These are phyloP conservation scores for Xylocampa areola DNA, from an alignment of 2,888 invertebrate genomes.

Conservation along the genomic window DNA sequence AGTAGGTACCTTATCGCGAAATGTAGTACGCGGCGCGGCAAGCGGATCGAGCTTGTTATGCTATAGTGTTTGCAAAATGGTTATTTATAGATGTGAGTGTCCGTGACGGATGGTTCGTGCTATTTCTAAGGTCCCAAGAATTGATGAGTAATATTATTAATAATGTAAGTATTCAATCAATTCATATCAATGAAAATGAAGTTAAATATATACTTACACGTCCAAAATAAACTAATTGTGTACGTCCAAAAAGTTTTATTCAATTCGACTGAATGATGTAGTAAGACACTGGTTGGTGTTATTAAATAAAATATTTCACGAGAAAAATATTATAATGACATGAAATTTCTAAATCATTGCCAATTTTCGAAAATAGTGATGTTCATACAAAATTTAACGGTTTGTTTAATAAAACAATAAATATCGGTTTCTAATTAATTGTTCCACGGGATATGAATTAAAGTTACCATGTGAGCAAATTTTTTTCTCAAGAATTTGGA, in stretches of 20 bases:
- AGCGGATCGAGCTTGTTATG: constrained; percentile 77
- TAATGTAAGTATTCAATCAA: constrained; percentile 33
- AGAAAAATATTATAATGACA: constrained; percentile 40
- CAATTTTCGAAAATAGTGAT: constrained; percentile 72
- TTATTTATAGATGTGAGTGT: constrained; percentile 84
- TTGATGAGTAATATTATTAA: constrained; percentile 64
- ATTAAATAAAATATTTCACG: constrained; percentile 21
- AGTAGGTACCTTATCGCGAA: constrained; percentile 85
- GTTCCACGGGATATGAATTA: constrained; percentile 59
- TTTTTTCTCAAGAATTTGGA: constrained; percentile 73
- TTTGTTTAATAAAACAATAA: constrained; percentile 1
- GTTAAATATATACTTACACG: constrained; percentile 23
- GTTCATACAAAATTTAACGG: constrained; percentile 38
- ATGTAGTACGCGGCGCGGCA: constrained; percentile 82
- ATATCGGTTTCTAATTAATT: constrained; percentile 31
- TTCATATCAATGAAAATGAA: constrained; percentile 47
- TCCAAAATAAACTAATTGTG: constrained; percentile 5
- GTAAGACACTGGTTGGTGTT: constrained; percentile 43
- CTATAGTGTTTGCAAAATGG: constrained; percentile 85
- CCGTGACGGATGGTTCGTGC: constrained; percentile 82
- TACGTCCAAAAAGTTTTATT: constrained; percentile 43
- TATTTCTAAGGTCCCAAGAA: constrained; percentile 77
- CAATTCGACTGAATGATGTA: constrained; percentile 11
- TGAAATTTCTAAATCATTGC: constrained; percentile 41
- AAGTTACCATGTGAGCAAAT: constrained; percentile 67